Conservation (phyloP, 2,888 invertebrate genomes). For the Coelinius sp. region DNA sequence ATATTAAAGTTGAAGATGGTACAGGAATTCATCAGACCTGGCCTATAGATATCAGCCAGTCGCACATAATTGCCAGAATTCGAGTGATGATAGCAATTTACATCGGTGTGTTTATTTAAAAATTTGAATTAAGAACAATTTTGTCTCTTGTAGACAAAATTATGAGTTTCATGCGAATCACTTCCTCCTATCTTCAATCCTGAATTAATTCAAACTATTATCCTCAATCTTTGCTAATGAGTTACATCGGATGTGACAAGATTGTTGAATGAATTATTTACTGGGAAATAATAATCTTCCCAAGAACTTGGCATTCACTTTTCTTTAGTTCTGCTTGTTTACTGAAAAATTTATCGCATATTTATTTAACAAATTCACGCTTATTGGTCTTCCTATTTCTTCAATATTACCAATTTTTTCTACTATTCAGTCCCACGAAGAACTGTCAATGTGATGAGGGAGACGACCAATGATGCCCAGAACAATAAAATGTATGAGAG, state of each 20-base stretch:
- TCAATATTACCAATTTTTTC: no score
- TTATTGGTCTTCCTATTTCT: no score
- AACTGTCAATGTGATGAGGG: no score
- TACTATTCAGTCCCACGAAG: no score
- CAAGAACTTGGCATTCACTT: not conserved
- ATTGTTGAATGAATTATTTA: not conserved
- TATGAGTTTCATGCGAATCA: not conserved
- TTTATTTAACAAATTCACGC: no score
- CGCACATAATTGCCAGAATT: not conserved
- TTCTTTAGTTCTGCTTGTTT: no score
- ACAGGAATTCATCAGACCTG: not conserved
- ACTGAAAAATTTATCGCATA: no score
- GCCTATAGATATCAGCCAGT: not conserved
- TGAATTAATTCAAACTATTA: not conserved
- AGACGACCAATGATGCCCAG: no score
- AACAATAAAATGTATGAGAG: no score
- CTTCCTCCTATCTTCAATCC: not conserved
- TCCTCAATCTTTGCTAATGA: not conserved
- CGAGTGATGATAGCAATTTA: not conserved
- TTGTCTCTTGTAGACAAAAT: not conserved
- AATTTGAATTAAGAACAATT: conserved; percentile 1
- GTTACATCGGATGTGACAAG: not conserved
- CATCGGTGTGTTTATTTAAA: not conserved
- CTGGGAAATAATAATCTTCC: not conserved
- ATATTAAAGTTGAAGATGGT: not conserved